These are phyloP conservation scores for Pelosia muscerda DNA, from an alignment of 2,888 invertebrate species.

Conservation along the genomic window DNA sequence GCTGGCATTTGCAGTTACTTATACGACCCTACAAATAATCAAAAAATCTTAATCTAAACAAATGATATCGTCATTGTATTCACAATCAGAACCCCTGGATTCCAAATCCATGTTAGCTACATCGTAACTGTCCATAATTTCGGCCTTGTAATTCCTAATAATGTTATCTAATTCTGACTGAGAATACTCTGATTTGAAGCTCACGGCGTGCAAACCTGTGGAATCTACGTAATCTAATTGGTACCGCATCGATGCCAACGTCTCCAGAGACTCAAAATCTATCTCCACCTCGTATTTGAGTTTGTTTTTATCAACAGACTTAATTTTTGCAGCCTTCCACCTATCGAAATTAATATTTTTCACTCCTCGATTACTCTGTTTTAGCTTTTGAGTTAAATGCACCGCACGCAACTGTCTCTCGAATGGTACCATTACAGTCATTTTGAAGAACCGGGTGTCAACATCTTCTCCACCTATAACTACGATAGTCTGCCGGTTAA, in stretches of 20 bases:
- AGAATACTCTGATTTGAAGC: slow-evolving; percentile 58
- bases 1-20: not conserved
- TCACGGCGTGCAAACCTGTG: slow-evolving; percentile 37
- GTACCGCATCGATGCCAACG: slow-evolving; percentile 61
- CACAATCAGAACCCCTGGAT: slow-evolving; percentile 54
- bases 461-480: slow-evolving; percentile 63
- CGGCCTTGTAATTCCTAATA: slow-evolving; percentile 63
- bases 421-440: slow-evolving; percentile 56
- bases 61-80: slow-evolving; percentile 48
- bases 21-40: not conserved
- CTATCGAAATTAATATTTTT: slow-evolving; percentile 70
- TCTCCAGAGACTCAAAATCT: slow-evolving; percentile 74
- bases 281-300: slow-evolving; percentile 59
- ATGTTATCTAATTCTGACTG: slow-evolving; percentile 55
- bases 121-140: slow-evolving; percentile 70
- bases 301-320: slow-evolving; percentile 24
- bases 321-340: slow-evolving; percentile 62
- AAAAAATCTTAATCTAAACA: slow-evolving; percentile 47
- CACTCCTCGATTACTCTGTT: slow-evolving; percentile 68
- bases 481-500: slow-evolving; percentile 60
- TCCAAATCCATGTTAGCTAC: slow-evolving; percentile 78
- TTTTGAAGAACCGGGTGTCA: slow-evolving; percentile 61
- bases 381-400: slow-evolving; percentile 60
- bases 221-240: slow-evolving; percentile 65
- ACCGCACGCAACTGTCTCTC: slow-evolving; percentile 36